Conservation (phyloP, 2,888 invertebrate species). For the Mythimna pallens region DNA sequence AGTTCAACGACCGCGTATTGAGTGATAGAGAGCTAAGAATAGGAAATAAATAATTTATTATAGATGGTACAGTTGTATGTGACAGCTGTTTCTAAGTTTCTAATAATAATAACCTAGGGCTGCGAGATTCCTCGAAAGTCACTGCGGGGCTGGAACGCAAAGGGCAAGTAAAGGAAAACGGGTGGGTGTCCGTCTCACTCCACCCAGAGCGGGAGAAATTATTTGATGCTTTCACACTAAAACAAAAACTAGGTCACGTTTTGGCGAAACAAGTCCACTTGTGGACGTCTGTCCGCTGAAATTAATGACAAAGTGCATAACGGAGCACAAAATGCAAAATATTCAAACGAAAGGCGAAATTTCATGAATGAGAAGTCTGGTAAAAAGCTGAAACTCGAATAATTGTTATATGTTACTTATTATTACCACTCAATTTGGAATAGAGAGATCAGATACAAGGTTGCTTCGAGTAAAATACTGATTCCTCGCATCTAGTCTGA, state of each 20-base stretch:
- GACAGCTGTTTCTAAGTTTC: too few species aligned
- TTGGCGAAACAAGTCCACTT: too few species aligned
- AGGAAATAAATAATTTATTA: not conserved
- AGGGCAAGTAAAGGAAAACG: too few species aligned
- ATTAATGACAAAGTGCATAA: not conserved
- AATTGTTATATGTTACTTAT: not conserved
- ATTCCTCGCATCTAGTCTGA: not conserved
- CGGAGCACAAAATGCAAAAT: not conserved
- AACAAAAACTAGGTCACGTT: not conserved
- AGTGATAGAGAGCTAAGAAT: constrained; percentile 4
- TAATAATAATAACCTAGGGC: too few species aligned
- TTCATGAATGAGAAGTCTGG: not conserved
- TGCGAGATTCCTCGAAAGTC: too few species aligned
- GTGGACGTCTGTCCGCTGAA: too few species aligned
- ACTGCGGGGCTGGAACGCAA: too few species aligned
- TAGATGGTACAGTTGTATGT: not conserved
- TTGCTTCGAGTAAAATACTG: not conserved
- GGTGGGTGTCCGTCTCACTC: too few species aligned
- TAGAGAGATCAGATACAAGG: not conserved
- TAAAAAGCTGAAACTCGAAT: not conserved
- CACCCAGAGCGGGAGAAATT: too few species aligned
- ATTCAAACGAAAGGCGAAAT: not conserved
- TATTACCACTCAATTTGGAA: not conserved
- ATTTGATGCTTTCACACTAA: too few species aligned
- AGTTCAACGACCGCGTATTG: constrained; percentile 19